Base-by-base conservation (phyloP, 2,888 invertebrate genomes). In the Troglohyphantes excavatus region DNA sequence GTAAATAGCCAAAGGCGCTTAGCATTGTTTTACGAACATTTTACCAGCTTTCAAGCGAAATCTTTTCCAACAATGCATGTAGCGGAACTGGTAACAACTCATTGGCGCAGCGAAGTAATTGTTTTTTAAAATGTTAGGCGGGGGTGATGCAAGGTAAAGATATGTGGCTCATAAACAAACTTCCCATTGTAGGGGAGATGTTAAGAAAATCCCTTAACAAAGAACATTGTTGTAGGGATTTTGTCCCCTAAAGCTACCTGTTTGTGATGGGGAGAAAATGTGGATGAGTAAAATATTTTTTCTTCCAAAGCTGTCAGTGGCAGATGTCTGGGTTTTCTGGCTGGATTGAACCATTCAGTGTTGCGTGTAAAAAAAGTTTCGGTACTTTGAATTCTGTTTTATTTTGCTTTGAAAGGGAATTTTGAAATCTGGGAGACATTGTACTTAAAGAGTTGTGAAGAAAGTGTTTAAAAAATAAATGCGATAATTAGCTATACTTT, bases 41-140 rank as follows among this genome's bases (percentile, higher is more conserved):
- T 72, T 72, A n/a, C 13, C 53, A 13, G 3, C 5, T 33, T 33
- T 33, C 2, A 7, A 39, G 21, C 11, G 13, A 70, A 72, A 46
- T n/a, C 46, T 43, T 46, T 26, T 53, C 23, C 17, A 72, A 72
- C 72, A 72, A 72, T 39, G 72, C 23, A 53, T 17, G 43, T 53
- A 27, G 46, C 46, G 43, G 6, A 17, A 72, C 17, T 23, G 7
- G 43, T 43, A 39, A 78, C 21, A 63, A 65, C 61, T 33, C 59
- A 29, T 26, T 29, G 75, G 19, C n/a, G 75, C 75, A 61, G 21
- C 17, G 39, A 23, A 39, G 65, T 43, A 33, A 78, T 65, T 63
- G 78, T 63, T 78, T 75, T 53, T 78, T 26, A 26, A 65, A 78
- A 78, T 78, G 39, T 61, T 23, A 17, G 9, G 78, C 21, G 26